Base-by-base conservation (phyloP, 1,140 invertebrate genomes). In the Myzus persicae region DNA sequence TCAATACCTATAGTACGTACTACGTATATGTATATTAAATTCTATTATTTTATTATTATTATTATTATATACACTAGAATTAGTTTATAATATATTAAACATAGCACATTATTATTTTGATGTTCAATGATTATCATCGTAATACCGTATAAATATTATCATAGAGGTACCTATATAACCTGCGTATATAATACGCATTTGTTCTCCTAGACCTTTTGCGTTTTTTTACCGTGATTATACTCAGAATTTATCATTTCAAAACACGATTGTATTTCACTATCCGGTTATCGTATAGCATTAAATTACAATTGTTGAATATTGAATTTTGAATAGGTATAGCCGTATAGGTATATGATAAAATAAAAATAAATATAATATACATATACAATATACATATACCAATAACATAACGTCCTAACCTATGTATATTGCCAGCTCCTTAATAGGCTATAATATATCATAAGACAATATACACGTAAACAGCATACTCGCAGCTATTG, bases 211-310 rank as follows among this genome's bases (percentile, higher is more conserved):
- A 84, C 7, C 40, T 42, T 84, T 84, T 26, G 40, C 38, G 3
- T 38, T 42, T 84, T n/a, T 82, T 84, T 84, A 26, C 40, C 24
- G 3, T 85, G 26, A 31, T 44, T 26, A 88, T n/a, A n/a, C 42
- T 26, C 1, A 44, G 42, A 88, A 88, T 48, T 88, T 44, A 44
- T 36, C 44, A 88, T 88, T 88, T 46, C 42, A 20, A 88, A 48
- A 88, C 85, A 36, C 87, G 87, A 89, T 89, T 38, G 85, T 89
- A 51, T 89, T 89, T 38, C 44, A 88, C 46, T 88, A 88, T 88
- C 46, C 87, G n/a, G n/a, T 89, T 51, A 89, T 89, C 87, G 36
- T 88, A 36, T 40, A 44, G 44, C 44, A n/a, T 48, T 46, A 88
- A 88, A 88, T 88, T 88, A 88, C 85, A 22, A n/a, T 46, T n/a